These are phyloP conservation scores for Conus canariensis DNA, from an alignment of 2,888 invertebrate genomes.

Conservation along the genomic window DNA sequence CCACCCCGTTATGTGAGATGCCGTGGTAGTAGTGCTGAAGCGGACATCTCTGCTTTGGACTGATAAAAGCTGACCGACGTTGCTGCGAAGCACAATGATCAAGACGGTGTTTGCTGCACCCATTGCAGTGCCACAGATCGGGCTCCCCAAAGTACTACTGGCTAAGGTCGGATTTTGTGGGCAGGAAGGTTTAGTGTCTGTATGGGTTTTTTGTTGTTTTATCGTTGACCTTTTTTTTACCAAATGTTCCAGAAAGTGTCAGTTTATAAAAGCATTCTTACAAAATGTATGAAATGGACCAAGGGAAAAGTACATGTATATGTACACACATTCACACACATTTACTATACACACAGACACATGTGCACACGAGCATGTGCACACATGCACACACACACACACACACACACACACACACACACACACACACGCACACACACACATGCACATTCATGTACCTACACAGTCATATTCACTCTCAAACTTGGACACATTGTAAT, in stretches of 20 bases:
- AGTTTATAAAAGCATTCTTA: too few species aligned
- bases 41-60: neutral
- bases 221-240: neutral
- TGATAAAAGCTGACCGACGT: neutral
- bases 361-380: neutral
- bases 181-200: neutral
- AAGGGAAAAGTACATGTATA: too few species aligned
- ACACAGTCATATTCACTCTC: too few species aligned
- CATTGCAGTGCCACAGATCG: slow-evolving; percentile 31
- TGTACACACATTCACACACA: neutral
- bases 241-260: too few species aligned
- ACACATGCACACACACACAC: neutral
- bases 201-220: neutral
- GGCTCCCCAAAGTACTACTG: slow-evolving; percentile 41
- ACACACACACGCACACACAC: neutral
- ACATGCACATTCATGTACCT: neutral
- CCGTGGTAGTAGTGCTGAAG: neutral
- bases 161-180: slow-evolving; percentile 32
- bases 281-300: too few species aligned
- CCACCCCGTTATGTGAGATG: neutral
- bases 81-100: slow-evolving; percentile 28
- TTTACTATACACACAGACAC: neutral
- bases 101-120: slow-evolving; percentile 44
- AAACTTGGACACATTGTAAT: too few species aligned
- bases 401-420: neutral